These are phyloP conservation scores for Nycticryphes semicollaris DNA, from an alignment of 2,113 vertebrate genomes.

Conservation along the genomic window DNA sequence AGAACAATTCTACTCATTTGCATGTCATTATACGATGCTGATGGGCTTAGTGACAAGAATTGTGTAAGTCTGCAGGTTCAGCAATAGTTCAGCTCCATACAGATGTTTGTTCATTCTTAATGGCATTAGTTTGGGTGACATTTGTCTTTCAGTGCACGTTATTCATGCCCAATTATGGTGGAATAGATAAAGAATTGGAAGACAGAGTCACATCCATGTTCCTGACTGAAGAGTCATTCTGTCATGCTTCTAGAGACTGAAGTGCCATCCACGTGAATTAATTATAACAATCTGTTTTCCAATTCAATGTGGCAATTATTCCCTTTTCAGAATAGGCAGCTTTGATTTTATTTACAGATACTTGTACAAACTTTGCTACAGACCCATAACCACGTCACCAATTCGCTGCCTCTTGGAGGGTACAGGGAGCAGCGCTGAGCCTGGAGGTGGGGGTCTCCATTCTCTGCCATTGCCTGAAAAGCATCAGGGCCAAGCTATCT, in stretches of 20 bases:
- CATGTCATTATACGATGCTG: neutral
- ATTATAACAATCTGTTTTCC: conserved; percentile 4
- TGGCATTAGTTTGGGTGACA: neutral
- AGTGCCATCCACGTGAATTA: conserved; percentile 20
- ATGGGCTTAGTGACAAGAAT: conserved; percentile 7
- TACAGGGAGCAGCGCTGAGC: neutral
- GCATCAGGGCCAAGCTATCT: neutral
- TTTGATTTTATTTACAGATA: conserved; percentile 3
- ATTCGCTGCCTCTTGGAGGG: neutral
- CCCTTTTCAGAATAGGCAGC: neutral
- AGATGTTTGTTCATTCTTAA: neutral
- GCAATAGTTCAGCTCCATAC: neutral
- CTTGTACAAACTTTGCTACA: neutral
- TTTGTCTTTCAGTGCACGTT: neutral
- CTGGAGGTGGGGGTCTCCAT: fast-evolving
- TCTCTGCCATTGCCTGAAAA: neutral
- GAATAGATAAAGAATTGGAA: conserved; percentile 18
- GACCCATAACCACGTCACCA: neutral
- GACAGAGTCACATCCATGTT: neutral
- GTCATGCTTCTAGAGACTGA: neutral
- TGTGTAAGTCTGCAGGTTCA: neutral
- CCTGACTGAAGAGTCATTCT: neutral
- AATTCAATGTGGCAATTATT: conserved; percentile 11
- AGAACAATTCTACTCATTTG: neutral
- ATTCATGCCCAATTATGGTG: neutral